A percentile compares a stretch with the other conserved stretches of the same genome.
phyloP scores from a whole-genome alignment of 1,140 invertebrate genomes.

The Sipha flava region DNA sequence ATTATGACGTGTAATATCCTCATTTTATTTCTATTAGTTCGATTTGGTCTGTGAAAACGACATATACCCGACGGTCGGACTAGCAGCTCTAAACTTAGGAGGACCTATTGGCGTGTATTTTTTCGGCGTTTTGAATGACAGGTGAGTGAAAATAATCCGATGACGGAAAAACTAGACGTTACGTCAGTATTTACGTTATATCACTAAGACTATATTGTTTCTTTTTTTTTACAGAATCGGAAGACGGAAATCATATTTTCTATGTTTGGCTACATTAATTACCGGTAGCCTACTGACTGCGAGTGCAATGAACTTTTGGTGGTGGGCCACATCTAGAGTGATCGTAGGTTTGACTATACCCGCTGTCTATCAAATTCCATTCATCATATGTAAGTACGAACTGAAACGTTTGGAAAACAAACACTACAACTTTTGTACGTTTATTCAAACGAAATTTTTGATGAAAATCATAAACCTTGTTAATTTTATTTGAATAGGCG shows the following conservation, averaged over 20 bases:
- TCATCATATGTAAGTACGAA: slow-evolving; percentile 74
- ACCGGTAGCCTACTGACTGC: slow-evolving; percentile 68
- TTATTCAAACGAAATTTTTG: no score
- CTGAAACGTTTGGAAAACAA: no score
- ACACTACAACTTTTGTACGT: no score
- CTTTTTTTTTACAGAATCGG: slow-evolving; percentile 53
- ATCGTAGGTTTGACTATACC: slow-evolving; percentile 80
- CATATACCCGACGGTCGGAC: slow-evolving; percentile 74
- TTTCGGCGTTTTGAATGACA: slow-evolving; percentile 75
- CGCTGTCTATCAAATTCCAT: slow-evolving; percentile 89
- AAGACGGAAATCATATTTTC: slow-evolving; percentile 69
- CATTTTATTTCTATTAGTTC: slow-evolving; percentile 57
- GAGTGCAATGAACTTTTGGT: slow-evolving; percentile 65
- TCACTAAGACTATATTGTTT: neutral
- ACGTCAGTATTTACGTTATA: neutral
- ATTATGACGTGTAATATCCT: neutral
- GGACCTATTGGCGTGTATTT: slow-evolving; percentile 77
- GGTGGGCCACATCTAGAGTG: slow-evolving; percentile 66
- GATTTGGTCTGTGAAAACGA: slow-evolving; percentile 73
- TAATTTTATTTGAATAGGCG: no score
- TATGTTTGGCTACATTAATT: slow-evolving; percentile 66
- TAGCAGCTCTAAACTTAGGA: slow-evolving; percentile 71
- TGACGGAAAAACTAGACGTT: neutral
- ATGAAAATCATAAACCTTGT: no score
- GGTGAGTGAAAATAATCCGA: slow-evolving; percentile 46